These are phyloP conservation scores for Leucoraja ocellata DNA, from an alignment of 2,797 vertebrate species.

Conservation along the genomic window DNA sequence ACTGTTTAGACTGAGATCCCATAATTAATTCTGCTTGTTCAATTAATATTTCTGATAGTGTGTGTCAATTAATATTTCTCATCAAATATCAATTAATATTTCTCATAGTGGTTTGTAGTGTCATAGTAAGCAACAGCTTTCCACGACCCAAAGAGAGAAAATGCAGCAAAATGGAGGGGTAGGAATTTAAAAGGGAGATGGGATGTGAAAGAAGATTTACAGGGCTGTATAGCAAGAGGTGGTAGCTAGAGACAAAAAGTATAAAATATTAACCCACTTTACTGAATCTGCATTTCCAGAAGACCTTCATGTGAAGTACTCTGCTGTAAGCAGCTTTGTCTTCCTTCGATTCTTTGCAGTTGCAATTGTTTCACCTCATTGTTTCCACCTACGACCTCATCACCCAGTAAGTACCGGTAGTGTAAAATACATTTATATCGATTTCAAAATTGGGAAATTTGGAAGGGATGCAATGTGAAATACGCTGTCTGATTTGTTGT, in stretches of 20 bases:
- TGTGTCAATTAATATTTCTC: too few relatives aligned
- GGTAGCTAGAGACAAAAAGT: not conserved
- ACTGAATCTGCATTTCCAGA: conserved; percentile 62
- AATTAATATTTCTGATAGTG: too few relatives aligned
- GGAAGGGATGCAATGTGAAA: not conserved
- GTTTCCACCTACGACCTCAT: conserved; percentile 91
- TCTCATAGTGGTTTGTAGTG: too few relatives aligned
- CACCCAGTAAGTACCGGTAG: conserved; percentile 77
- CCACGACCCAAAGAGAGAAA: not conserved
- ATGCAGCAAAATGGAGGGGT: not conserved
- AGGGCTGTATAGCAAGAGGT: too few relatives aligned
- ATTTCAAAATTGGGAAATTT: not conserved
- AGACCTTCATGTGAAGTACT: conserved; percentile 95
- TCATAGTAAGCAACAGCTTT: too few relatives aligned
- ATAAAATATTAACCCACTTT: conserved; percentile 50
- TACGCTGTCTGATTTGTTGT: not conserved
- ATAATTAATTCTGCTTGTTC: not conserved
- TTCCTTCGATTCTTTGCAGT: conserved; percentile 97
- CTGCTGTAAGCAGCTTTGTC: conserved; percentile 97
- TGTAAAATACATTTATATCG: not conserved
- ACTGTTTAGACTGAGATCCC: not conserved
- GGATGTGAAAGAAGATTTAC: not conserved
- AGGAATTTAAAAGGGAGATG: not conserved
- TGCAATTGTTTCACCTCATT: conserved; percentile 89
- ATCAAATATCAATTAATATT: too few relatives aligned